Evolutionary conservation across 1,140 invertebrate species (phyloP).

Genomic region (Ephestia elutella): DNA sequence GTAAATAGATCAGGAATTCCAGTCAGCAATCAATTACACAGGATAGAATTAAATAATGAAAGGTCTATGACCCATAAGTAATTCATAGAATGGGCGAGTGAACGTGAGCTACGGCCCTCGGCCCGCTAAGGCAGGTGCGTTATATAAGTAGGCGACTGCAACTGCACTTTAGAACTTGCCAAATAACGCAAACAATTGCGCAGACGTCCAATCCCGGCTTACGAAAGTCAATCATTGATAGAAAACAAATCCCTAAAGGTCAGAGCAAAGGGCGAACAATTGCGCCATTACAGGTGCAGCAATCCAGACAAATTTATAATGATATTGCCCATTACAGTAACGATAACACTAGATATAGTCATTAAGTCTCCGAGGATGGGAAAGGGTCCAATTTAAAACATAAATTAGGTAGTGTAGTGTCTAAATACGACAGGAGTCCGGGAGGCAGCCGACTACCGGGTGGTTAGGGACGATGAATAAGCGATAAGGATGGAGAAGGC

Average conservation of each 20-base stretch:
- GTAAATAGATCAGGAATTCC: neutral
- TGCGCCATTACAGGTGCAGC: conserved; percentile 13
- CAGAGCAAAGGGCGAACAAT: conserved; percentile 21
- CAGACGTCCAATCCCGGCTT: conserved; percentile 31
- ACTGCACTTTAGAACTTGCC: conserved; percentile 29
- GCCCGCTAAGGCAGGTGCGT: conserved; percentile 70
- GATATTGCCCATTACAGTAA: conserved; percentile 56
- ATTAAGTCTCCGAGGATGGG: conserved; percentile 36
- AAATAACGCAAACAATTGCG: conserved; percentile 48
- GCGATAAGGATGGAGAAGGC: conserved; percentile 53
- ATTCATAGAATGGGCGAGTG: conserved; percentile 70
- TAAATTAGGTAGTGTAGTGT: conserved; percentile 69
- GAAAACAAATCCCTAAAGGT: conserved; percentile 21
- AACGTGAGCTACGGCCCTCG: conserved; percentile 53
- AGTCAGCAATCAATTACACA: conserved; percentile 15
- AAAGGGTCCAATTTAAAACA: conserved; percentile 64
- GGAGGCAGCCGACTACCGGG: conserved; percentile 61
- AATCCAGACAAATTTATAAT: conserved; percentile 56
- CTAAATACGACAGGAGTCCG: conserved; percentile 64
- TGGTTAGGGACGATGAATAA: conserved; percentile 65
- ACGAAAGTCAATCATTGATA: conserved; percentile 21
- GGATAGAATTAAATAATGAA: conserved; percentile 54
- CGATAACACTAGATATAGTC: conserved; percentile 48
- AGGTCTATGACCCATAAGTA: conserved; percentile 71
- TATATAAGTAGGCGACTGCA: conserved; percentile 63